Evolutionary conservation across 2,888 invertebrate genomes (phyloP), one percentile per base, ranked within the genome.

Genomic region (Dorcus hopei): DNA sequence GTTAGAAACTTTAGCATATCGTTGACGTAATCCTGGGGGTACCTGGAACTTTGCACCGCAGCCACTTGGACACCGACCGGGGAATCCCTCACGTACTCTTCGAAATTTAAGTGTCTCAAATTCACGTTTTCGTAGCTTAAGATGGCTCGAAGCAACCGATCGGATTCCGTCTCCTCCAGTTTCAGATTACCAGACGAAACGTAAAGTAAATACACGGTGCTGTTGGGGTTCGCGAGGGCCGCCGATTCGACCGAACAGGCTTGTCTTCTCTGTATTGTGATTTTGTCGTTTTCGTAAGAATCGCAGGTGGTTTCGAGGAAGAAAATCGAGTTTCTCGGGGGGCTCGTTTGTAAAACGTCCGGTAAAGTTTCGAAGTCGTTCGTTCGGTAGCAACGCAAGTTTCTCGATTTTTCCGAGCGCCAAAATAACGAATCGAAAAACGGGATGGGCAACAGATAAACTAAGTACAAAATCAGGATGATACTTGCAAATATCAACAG

Each of bases 241-340:
- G 88, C 87, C 0, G 88, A 87, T 75, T 89, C 89, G 0, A 88
- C 81, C 0, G 87, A 85, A 70, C 88, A 89, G 0, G 87, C 85
- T 69, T 89, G 86, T 11, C 88, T 78, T 0, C 83, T 69, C 16
- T 79, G 80, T 38, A 88, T 71, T 0, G 75, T 70, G 8, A 82
- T 73, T 4, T 80, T 80, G 1, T 75, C 79, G 40, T 70, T 68
- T 6, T 62, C 45, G 47, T 67, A 67, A 0, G 76, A 75, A 59
- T 77, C 80, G 67, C 87, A 88, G 0, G 87, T 86, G 0, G 88
- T 69, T n/a, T 88, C 87, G 64, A 85, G 83, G 68, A 89, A 88
- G 71, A 87, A 88, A 63, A 88, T 87, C 9, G 84, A 83, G 16
- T 80, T 77, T 49, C 74, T 69, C 3, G 63, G 61, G 11, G 77